Base-by-base conservation (phyloP, 2,797 vertebrate genomes). In the Xerus rutilus region DNA sequence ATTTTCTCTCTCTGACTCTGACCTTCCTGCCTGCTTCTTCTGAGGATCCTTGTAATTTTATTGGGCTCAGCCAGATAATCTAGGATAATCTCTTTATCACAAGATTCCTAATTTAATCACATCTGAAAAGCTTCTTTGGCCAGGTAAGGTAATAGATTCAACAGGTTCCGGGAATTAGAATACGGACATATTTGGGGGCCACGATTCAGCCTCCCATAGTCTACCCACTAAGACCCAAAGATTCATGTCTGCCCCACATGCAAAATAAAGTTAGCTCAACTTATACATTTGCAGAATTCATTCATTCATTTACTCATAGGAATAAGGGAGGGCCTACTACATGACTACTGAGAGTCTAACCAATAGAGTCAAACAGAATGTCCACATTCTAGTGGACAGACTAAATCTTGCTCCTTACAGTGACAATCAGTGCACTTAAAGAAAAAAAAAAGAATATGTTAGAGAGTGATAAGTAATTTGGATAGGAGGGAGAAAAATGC, bases 151-250 rank as follows among this genome's bases (percentile, higher is more conserved):
- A 14, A 67, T 0, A 7, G 47, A 10, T 3, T 67, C 77, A n/a
- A 45, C 62, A 62, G n/a, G 28, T 28, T 39, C 59, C 12, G 18
- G 85, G 8, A 9, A 43, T 84, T 32, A 45, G 73, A 62, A 7
- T 2, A 32, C 2, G 45, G 65, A 10, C 5, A 0, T 25, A 47
- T 78, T 54, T 49, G 43, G 83, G 64, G 28, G 47, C 65, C 21
- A 20, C n/a, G n/a, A 20, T 47, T 52, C 62, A 64, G 23, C 23
- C 65, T 6, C 6, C 4, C 5, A 8, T 2, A 17, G 4, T 10
- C 35, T 0, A 1, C 43, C 7, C 21, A 11, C 18, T 1, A 28
- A 43, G 4, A 45, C 74, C 17, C 35, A 5, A 14, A 72, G 64
- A 35, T 15, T 45, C 23, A 15, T n/a, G 32, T 7, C 72, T 28